These are phyloP conservation scores for Spheniscus mendiculus DNA, from an alignment of 2,113 vertebrate genomes.

Conservation along the genomic window DNA sequence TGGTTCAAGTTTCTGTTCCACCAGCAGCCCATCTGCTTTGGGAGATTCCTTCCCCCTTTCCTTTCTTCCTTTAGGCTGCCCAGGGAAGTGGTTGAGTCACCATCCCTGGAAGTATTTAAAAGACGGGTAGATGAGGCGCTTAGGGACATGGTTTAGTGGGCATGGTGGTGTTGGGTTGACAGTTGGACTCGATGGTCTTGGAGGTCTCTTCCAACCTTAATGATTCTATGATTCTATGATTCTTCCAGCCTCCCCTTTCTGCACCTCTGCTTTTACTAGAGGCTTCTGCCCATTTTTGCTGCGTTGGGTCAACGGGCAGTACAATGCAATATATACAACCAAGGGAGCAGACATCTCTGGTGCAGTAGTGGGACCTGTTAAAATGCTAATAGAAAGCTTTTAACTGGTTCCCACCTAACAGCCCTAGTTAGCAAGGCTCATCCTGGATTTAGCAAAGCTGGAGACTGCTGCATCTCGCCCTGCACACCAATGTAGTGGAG, in stretches of 20 bases:
- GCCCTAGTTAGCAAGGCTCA: neutral
- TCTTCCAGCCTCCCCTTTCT: neutral
- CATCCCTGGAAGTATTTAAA: too few relatives aligned
- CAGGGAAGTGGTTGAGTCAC: too few relatives aligned
- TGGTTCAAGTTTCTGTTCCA: neutral
- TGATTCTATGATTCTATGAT: too few relatives aligned
- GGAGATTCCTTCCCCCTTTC: neutral
- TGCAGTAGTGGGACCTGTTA: neutral
- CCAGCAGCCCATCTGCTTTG: neutral
- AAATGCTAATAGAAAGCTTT: constrained; percentile 13
- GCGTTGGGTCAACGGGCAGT: neutral
- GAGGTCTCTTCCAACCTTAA: too few relatives aligned
- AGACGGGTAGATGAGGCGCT: too few relatives aligned
- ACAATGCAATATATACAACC: neutral
- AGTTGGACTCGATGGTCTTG: too few relatives aligned
- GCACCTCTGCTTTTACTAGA: neutral
- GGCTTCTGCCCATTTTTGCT: neutral
- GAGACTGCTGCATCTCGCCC: neutral
- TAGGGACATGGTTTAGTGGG: too few relatives aligned
- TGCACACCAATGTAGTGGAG: neutral
- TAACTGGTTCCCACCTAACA: neutral
- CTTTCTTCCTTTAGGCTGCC: too few relatives aligned
- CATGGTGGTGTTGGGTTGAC: too few relatives aligned
- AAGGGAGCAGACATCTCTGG: neutral
- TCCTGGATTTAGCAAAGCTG: neutral